Evolutionary conservation across 2,797 vertebrate species (phyloP), one percentile per base, ranked within the genome.

Genomic region (Lerista edwardsae): DNA sequence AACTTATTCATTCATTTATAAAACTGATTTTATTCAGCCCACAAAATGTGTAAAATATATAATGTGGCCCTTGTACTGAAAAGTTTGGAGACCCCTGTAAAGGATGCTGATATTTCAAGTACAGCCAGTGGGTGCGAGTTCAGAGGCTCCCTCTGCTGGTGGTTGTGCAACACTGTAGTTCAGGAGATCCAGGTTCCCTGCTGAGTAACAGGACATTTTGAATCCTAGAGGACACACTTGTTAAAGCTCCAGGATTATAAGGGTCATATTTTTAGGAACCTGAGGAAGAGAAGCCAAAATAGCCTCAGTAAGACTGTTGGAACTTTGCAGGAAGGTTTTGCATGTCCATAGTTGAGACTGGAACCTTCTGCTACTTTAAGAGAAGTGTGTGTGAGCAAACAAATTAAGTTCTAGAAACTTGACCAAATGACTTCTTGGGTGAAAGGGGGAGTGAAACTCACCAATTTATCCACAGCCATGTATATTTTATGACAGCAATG

Each of bases 131-230:
- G 67, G 29, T 59, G 12, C 10, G 23, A 0, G n/a, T 1, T 0
- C 4, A 1, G 1, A 6, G 27, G 84, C 82, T 87, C 89, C 91
- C 90, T 82, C 88, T 90, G 1, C 88, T 41, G 77, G 85, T 82
- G 29, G 9, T n/a, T 44, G 0, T 0, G 34, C 67, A 9, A 84
- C 19, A 34, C 0, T 0, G 27, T 9, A 14, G 14, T 25, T 17
- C 6, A 62, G 11, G 78, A 34, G 23, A 57, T 55, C 6, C 29
- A 57, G 25, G n/a, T 36, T 19, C 64, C 21, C 9, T 55, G 47
- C 11, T 25, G 27, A 14, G 41, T 12, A 55, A 31, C 31, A 3
- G 3, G 31, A 4, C 3, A 11, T 47, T n/a, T 62, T 78, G 27
- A 64, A 62, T 25, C 19, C 14, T 31, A 10, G 2, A 55, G 36